Conservation (phyloP, 2,888 invertebrate species). For the Nemotelus nigrinus region DNA sequence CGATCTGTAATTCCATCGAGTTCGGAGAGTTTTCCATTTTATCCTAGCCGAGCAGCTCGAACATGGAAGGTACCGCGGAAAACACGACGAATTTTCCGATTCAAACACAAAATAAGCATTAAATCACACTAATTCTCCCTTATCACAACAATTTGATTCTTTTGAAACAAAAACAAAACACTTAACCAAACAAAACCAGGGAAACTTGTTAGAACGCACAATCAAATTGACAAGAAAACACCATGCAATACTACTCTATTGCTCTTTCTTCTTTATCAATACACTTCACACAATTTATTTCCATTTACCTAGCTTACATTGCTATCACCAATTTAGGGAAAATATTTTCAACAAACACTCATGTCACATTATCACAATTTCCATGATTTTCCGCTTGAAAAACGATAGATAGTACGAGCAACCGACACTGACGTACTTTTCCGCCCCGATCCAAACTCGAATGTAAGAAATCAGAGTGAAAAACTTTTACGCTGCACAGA, state of each 20-base stretch:
- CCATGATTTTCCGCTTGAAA: slow-evolving; percentile 31
- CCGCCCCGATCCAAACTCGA: slow-evolving; percentile 22
- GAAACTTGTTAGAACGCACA: slow-evolving; percentile 1
- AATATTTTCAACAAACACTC: slow-evolving; percentile 1
- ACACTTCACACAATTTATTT: too few species aligned
- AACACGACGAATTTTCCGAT: background rate
- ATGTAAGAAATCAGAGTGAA: background rate
- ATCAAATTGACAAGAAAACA: background rate
- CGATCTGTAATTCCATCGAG: slow-evolving; percentile 81
- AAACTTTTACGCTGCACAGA: slow-evolving; percentile 32
- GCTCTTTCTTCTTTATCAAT: too few species aligned
- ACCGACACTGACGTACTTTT: slow-evolving; percentile 8
- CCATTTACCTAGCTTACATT: too few species aligned
- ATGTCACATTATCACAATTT: slow-evolving; percentile 23
- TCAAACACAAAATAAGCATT: background rate
- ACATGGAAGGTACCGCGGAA: background rate
- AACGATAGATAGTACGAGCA: background rate
- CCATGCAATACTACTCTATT: background rate
- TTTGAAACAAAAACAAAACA: background rate
- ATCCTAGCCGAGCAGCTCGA: background rate
- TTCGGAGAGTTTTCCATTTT: slow-evolving; percentile 69
- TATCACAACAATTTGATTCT: slow-evolving; percentile 7
- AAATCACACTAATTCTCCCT: background rate
- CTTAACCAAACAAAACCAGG: background rate
- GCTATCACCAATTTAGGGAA: too few species aligned